Evolutionary conservation across 2,113 vertebrate genomes (phyloP).

Genomic region (Podilymbus podiceps): DNA sequence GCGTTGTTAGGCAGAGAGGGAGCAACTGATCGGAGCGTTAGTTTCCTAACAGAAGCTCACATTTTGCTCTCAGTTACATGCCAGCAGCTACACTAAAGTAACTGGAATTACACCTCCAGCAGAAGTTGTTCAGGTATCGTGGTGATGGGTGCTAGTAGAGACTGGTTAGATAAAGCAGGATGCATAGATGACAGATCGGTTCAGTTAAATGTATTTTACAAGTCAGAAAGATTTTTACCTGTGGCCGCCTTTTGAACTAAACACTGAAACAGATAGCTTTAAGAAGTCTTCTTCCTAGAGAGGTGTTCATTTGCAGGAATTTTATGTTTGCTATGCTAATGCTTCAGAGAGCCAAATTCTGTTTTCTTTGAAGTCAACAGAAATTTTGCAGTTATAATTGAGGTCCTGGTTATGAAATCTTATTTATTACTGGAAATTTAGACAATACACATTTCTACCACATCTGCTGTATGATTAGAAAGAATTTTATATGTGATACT

Average conservation of each 20-base stretch:
- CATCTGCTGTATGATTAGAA: not conserved
- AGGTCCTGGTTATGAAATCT: not conserved
- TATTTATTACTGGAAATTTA: not conserved
- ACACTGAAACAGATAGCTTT: not conserved
- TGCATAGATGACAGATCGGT: not conserved
- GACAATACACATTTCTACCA: not conserved
- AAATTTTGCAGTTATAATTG: not conserved
- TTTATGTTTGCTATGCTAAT: not conserved
- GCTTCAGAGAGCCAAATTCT: not conserved
- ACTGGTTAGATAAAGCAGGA: not conserved
- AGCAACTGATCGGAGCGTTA: slow-evolving; percentile 47
- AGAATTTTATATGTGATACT: not conserved
- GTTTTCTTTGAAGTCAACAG: not conserved
- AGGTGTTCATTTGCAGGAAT: not conserved
- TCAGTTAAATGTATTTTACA: slow-evolving; percentile 7
- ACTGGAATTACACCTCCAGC: slow-evolving; percentile 48
- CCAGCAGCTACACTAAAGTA: slow-evolving; percentile 21
- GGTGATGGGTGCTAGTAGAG: slow-evolving; percentile 14
- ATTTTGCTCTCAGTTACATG: slow-evolving; percentile 24
- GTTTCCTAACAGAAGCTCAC: slow-evolving; percentile 38
- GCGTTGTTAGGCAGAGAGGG: not conserved
- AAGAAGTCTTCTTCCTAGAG: not conserved
- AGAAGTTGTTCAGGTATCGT: slow-evolving; percentile 16
- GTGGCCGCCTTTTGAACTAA: not conserved
- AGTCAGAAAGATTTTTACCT: not conserved